These are phyloP conservation scores for Muschampia plurimacula DNA, from an alignment of 2,888 invertebrate species.

Conservation along the genomic window DNA sequence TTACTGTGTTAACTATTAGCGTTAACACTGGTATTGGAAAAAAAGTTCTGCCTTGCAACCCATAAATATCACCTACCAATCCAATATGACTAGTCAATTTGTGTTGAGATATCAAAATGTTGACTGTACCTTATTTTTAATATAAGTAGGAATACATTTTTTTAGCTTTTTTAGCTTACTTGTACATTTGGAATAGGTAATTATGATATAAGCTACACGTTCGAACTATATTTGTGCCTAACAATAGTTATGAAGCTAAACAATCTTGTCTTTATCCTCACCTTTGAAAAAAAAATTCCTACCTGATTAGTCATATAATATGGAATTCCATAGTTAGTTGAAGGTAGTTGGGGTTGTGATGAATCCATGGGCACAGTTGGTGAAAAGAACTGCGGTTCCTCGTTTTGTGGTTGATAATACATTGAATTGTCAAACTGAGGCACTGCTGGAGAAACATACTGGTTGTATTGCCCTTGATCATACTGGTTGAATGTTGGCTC, in stretches of 20 bases:
- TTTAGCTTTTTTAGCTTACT: no score
- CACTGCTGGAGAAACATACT: neutral
- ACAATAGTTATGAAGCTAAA: neutral
- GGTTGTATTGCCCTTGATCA: neutral
- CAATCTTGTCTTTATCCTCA: no score
- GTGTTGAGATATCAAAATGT: no score
- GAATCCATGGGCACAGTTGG: neutral
- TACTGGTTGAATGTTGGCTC: neutral
- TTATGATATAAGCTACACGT: neutral
- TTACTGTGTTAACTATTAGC: no score
- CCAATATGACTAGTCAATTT: no score
- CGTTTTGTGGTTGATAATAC: neutral
- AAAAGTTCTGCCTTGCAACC: no score
- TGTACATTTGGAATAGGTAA: no score
- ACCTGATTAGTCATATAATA: constrained; percentile 3
- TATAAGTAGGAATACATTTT: no score
- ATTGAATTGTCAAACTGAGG: neutral
- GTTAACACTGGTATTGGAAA: no score
- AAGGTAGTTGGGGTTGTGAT: neutral
- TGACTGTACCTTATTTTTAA: no score
- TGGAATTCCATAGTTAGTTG: neutral
- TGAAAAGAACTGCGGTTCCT: neutral
- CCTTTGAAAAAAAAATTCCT: neutral
- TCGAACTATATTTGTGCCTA: neutral
- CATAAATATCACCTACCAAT: no score